Base-by-base conservation (phyloP, 2,888 invertebrate species). In the Laspeyria flexula region DNA sequence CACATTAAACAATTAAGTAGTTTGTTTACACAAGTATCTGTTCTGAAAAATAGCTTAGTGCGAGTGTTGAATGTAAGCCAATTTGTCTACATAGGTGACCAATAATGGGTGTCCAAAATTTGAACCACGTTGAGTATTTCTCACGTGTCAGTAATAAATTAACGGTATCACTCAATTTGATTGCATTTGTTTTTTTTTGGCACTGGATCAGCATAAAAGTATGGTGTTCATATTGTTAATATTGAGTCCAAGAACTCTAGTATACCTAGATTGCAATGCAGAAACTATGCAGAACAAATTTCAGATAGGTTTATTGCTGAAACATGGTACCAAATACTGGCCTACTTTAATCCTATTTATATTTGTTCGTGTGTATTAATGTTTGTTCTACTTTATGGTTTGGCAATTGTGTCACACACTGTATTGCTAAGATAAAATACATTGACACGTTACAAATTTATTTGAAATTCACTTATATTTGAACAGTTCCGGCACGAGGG, bases 61-160 rank as follows among this genome's bases (percentile, higher is more conserved):
- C 21, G 38, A 38, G 16, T 48, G 37, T 65, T 67, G 66, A 65
- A 57, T 18, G 13, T 1, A 16, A 55, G 68, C 67, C 65, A 65
- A 64, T 46, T 46, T 55, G 55, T 23, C 43, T 33, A 49, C 45
- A 44, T 55, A 62, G 60, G 54, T 54, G 21, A 58, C 55, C 55
- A 63, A 63, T 67, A 60, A 60, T 51, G 29, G 11, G 43, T 15
- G 42, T 62, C 37, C 42, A 55, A 39, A 40, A 50, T 52, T 43
- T 52, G 15, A 11, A 38, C 43, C n/a, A 30, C 50, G 39, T 12
- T 33, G 13, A 49, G 30, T 47, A 55, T 55, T 58, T 35, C 29
- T 60, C 18, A 21, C 43, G 31, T 39, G 45, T 42, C 58, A 39
- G 15, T 43, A 48, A 48, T 55, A 55, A 63, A 65, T 65, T 51